Percentiles rank a stretch among this genome's conserved stretches.
phyloP scores from a whole-genome alignment of 1,140 invertebrate species.

The Orchestia grillus region DNA sequence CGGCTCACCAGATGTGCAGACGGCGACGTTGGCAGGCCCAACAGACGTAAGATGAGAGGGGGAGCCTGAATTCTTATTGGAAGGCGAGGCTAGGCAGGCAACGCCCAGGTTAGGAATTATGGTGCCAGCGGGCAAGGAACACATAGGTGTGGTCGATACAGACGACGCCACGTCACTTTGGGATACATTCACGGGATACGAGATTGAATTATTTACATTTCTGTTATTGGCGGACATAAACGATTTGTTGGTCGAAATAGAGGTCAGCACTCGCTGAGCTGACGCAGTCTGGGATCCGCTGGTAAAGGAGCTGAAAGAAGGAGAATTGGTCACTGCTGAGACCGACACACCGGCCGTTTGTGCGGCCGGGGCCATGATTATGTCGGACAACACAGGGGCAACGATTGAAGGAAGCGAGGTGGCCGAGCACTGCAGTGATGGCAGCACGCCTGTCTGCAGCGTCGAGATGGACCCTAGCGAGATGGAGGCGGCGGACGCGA shows the following conservation, averaged over 20 bases:
- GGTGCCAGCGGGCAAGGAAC: neutral
- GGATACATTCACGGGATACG: neutral
- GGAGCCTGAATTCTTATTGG: neutral
- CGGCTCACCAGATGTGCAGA: neutral
- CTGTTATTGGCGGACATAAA: neutral
- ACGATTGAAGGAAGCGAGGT: conserved; percentile 5
- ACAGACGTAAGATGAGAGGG: neutral
- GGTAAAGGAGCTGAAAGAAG: neutral
- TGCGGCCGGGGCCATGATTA: neutral
- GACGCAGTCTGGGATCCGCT: neutral
- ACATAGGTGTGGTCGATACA: neutral
- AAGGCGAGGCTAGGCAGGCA: neutral
- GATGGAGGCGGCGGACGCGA: neutral
- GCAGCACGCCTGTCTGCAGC: conserved; percentile 23
- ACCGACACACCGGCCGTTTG: neutral
- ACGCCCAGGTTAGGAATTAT: neutral
- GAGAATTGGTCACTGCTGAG: neutral
- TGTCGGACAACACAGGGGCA: neutral
- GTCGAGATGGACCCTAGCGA: conserved; percentile 27
- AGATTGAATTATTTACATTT: neutral
- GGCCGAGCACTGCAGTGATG: neutral
- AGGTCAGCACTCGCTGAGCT: conserved; percentile 7
- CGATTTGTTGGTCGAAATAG: neutral
- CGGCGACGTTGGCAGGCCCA: neutral
- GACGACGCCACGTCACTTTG: neutral